Evolutionary conservation across 2,797 vertebrate species (phyloP).

Genomic region (Cryptoblepharus egeriae): DNA sequence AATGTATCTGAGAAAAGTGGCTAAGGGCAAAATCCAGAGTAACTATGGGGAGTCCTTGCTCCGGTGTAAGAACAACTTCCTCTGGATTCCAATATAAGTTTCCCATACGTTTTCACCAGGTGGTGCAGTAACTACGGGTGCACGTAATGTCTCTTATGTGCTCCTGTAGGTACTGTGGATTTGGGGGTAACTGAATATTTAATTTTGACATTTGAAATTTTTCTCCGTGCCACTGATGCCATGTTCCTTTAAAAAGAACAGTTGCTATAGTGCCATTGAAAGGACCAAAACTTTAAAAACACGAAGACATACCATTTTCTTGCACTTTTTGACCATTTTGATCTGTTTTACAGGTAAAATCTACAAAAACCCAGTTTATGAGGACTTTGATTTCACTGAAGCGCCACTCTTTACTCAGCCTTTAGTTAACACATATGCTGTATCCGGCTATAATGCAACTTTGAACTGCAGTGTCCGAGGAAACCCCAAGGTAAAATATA

Average conservation of each 20-base stretch:
- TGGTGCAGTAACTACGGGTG: no score
- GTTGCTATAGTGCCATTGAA: background rate
- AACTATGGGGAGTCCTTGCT: no score
- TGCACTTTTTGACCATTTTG: slow-evolving; percentile 1
- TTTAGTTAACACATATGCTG: slow-evolving; percentile 89
- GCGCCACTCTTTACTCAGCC: slow-evolving; percentile 93
- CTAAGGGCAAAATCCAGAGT: no score
- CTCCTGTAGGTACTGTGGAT: no score
- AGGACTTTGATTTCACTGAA: slow-evolving; percentile 90
- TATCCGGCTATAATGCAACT: slow-evolving; percentile 94
- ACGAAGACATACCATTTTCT: background rate
- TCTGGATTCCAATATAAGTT: no score
- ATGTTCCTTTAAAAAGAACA: background rate
- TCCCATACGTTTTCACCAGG: no score
- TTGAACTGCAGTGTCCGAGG: slow-evolving; percentile 96
- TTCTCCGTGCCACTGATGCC: background rate
- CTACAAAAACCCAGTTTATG: slow-evolving; percentile 89
- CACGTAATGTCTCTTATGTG: no score
- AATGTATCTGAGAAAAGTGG: background rate
- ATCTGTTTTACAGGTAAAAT: slow-evolving; percentile 81
- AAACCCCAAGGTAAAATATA: slow-evolving; percentile 89
- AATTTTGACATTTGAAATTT: no score
- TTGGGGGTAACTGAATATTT: no score
- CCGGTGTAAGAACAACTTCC: no score
- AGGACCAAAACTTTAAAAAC: background rate